These are phyloP conservation scores for Chelidonichthys spinosus DNA, from an alignment of 2,797 vertebrate genomes.

Conservation along the genomic window DNA sequence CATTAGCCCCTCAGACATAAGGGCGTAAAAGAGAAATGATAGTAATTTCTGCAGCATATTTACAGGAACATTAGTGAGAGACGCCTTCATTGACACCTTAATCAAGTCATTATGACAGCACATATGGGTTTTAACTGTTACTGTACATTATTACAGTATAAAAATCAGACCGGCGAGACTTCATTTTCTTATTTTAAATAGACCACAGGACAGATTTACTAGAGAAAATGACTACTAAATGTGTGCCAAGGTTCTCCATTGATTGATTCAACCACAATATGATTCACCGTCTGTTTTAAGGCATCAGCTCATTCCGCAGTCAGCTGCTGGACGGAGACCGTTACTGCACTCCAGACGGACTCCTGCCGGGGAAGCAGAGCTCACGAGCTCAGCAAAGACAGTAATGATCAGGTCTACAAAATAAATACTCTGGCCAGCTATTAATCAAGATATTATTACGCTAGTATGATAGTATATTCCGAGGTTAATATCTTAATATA, in stretches of 20 bases:
- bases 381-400: background rate
- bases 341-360: conserved; percentile 1
- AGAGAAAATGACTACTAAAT: background rate
- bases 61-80: too few species aligned
- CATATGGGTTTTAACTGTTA: background rate
- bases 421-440: background rate
- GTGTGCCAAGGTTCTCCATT: background rate
- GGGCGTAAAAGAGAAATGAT: background rate
- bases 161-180: conserved; percentile 3
- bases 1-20: background rate
- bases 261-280: background rate
- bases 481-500: background rate
- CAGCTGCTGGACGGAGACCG: background rate
- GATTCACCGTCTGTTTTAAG: conserved; percentile 14
- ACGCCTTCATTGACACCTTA: background rate
- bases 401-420: background rate
- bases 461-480: background rate
- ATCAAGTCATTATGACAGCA: background rate
- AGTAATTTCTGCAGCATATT: background rate
- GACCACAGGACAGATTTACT: background rate
- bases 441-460: background rate
- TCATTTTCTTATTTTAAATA: conserved; percentile 12
- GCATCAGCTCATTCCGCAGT: background rate
- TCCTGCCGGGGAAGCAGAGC: background rate
- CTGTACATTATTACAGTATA: conserved; percentile 3